A percentile compares a stretch with the other conserved stretches of the same genome.
Evolutionary conservation across 1,140 invertebrate species (phyloP).

Genomic region (Drosophila nigromelanica): DNA sequence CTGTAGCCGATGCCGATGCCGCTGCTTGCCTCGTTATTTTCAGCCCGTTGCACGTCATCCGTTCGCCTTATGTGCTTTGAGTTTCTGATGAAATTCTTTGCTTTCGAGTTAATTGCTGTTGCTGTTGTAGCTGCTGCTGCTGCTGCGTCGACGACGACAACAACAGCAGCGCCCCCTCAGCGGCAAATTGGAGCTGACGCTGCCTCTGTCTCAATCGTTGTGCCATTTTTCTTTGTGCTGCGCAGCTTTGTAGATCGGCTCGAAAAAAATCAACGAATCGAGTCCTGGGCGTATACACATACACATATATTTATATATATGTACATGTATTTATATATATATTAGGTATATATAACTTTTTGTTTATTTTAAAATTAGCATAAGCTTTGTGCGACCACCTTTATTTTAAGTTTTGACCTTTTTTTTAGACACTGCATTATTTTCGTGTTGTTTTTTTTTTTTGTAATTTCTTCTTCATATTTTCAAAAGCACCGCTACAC

Average conservation of each 20-base stretch:
- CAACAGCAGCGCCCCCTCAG: slow-evolving; percentile 27
- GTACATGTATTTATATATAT: slow-evolving; percentile 1
- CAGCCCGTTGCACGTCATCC: slow-evolving; percentile 72
- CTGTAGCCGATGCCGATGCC: slow-evolving; percentile 45
- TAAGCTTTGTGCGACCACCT: slow-evolving; percentile 23
- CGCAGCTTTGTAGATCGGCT: slow-evolving; percentile 61
- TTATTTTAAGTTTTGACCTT: slow-evolving; percentile 18
- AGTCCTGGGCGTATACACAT: slow-evolving; percentile 47
- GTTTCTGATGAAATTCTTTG: slow-evolving; percentile 83
- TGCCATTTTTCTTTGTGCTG: slow-evolving; percentile 76
- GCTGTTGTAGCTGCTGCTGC: slow-evolving; percentile 39
- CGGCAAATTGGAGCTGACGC: slow-evolving; percentile 26
- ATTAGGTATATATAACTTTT: slow-evolving; percentile 26
- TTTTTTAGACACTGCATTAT: slow-evolving; percentile 14
- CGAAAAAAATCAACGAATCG: slow-evolving; percentile 34
- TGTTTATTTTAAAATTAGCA: slow-evolving; percentile 33
- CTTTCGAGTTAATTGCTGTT: slow-evolving; percentile 82
- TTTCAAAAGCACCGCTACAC: slow-evolving; percentile 35
- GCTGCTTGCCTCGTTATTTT: slow-evolving; percentile 53
- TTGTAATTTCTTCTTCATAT: not conserved
- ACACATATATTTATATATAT: slow-evolving; percentile 15
- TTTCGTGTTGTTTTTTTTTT: slow-evolving; percentile 4
- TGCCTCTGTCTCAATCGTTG: slow-evolving; percentile 54
- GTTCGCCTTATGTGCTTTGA: slow-evolving; percentile 73
- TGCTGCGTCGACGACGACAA: not conserved